Conservation (phyloP, 2,797 vertebrate species). For the Chloroceryle amazona region DNA sequence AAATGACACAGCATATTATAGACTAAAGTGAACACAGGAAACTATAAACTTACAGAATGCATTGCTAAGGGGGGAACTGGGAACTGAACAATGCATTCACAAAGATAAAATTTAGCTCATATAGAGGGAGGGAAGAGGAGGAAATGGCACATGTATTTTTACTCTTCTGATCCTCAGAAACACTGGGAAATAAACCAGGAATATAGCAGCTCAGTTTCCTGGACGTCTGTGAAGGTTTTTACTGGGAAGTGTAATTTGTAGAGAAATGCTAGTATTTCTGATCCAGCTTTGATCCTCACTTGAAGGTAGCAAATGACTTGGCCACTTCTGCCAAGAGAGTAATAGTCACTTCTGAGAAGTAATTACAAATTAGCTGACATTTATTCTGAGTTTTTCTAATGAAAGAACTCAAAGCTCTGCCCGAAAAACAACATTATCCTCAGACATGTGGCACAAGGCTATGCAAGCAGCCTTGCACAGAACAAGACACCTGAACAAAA, state of each 20-base stretch:
- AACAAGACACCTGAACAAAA: not conserved
- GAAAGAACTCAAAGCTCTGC: not conserved
- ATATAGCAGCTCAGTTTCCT: not conserved
- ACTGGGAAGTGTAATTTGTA: not conserved
- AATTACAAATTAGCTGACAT: not conserved
- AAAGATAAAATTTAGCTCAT: not conserved
- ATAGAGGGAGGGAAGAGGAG: not conserved
- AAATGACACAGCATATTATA: not conserved
- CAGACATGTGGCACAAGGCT: fast-evolving
- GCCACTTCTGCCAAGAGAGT: not conserved
- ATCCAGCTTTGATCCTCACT: not conserved
- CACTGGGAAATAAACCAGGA: not conserved
- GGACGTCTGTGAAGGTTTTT: not conserved
- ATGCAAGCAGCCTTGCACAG: not conserved
- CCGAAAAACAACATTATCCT: fast-evolving
- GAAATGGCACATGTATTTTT: not conserved
- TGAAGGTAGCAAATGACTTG: not conserved
- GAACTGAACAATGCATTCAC: not conserved
- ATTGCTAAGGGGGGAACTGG: not conserved
- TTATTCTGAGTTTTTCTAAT: not conserved
- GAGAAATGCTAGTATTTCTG: not conserved
- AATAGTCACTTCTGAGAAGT: not conserved
- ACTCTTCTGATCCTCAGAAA: not conserved
- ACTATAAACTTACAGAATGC: not conserved
- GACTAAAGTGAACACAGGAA: not conserved